These are phyloP conservation scores for Propsilocerus akamusi DNA, from an alignment of 1,140 invertebrate genomes.

Conservation along the genomic window DNA sequence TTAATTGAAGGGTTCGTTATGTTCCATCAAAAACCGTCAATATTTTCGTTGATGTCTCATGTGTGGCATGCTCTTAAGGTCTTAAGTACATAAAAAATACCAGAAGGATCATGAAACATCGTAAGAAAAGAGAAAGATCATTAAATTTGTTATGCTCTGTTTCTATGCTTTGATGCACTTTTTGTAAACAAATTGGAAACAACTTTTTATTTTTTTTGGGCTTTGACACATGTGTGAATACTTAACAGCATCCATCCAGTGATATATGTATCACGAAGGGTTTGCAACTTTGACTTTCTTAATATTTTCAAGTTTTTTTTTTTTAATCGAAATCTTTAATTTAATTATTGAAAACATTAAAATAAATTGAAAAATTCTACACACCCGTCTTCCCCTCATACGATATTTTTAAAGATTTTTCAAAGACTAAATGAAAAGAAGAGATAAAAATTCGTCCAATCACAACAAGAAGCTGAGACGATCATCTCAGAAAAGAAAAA, in stretches of 20 bases:
- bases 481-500: constrained; percentile 2
- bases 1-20: no score
- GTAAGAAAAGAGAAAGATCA: constrained; percentile 3
- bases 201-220: not conserved
- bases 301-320: no score
- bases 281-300: no score
- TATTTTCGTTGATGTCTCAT: not conserved
- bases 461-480: not conserved
- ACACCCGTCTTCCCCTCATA: no score
- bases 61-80: not conserved
- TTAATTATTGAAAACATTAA: no score
- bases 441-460: not conserved
- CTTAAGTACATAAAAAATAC: not conserved
- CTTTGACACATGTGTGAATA: not conserved
- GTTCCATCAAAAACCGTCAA: no score
- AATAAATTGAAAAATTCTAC: no score
- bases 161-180: not conserved
- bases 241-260: not conserved
- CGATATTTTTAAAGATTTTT: no score
- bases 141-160: constrained; percentile 2
- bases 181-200: not conserved
- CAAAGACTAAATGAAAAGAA: no score
- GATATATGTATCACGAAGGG: no score
- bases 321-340: no score
- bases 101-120: not conserved